phyloP scores from a whole-genome alignment of 2,797 vertebrate genomes.

The Bufotes viridis region DNA sequence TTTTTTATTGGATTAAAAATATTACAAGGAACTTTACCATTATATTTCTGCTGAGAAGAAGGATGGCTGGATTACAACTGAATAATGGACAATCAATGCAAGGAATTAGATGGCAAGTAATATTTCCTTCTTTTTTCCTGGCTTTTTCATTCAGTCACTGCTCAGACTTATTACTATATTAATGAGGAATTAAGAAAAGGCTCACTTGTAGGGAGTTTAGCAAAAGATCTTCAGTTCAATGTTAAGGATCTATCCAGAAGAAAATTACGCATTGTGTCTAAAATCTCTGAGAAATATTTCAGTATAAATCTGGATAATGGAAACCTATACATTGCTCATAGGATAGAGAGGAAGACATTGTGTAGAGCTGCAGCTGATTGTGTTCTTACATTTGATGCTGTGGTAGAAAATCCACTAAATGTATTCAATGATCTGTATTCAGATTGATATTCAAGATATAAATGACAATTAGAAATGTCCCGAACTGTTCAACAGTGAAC shows the following conservation, averaged over 20 bases:
- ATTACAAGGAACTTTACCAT: neutral
- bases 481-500: too few relatives aligned
- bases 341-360: conserved; percentile 70
- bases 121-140: conserved; percentile 58
- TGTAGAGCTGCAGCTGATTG: conserved; percentile 65
- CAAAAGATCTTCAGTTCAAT: conserved; percentile 75
- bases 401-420: conserved; percentile 16
- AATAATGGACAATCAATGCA: conserved; percentile 4
- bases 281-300: conserved; percentile 70
- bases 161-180: conserved; percentile 75
- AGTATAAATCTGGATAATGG: conserved; percentile 73
- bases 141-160: conserved; percentile 53
- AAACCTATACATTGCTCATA: conserved; percentile 71
- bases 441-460: neutral
- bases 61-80: conserved; percentile 58
- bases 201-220: conserved; percentile 75
- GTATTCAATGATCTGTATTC: neutral
- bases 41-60: neutral
- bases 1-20: neutral
- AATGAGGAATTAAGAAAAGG: conserved; percentile 76
- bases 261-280: conserved; percentile 72
- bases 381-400: conserved; percentile 75
- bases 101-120: conserved; percentile 16
- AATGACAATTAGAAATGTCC: too few relatives aligned
- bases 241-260: conserved; percentile 70